Percentiles rank a stretch among this genome's conserved stretches.
These are phyloP conservation scores for Coenobita brevimanus DNA, from an alignment of 1,140 invertebrate genomes.

Conservation along the genomic window DNA sequence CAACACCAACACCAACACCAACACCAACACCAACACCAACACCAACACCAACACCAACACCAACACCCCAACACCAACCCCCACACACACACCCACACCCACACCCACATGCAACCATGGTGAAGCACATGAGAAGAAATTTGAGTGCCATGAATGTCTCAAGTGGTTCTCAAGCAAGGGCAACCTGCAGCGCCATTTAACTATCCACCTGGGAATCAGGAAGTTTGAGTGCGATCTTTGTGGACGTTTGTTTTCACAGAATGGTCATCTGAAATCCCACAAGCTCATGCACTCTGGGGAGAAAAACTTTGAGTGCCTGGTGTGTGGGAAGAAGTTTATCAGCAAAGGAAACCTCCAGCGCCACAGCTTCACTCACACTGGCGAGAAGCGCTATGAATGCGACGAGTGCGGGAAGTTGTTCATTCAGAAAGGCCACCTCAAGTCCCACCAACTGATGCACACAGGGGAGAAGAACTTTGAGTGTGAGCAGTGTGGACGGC, in stretches of 20 bases:
- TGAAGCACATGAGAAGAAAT: slow-evolving; percentile 10
- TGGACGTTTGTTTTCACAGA: slow-evolving; percentile 9
- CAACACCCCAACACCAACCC: no score
- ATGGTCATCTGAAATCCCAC: slow-evolving; percentile 25
- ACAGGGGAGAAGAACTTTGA: not conserved
- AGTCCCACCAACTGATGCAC: slow-evolving; percentile 15
- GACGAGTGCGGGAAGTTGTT: slow-evolving; percentile 17
- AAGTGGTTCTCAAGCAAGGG: slow-evolving; percentile 32
- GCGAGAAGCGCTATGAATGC: slow-evolving; percentile 20
- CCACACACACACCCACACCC: no score
- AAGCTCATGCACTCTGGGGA: slow-evolving; percentile 19
- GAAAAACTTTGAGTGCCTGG: slow-evolving; percentile 13
- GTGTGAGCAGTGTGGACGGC: no score
- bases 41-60: no score
- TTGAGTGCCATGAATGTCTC: slow-evolving; percentile 10
- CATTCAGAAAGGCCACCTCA: slow-evolving; percentile 25
- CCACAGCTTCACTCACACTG: slow-evolving; percentile 7
- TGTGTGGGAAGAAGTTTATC: slow-evolving; percentile 15
- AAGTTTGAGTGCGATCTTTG: slow-evolving; percentile 2
- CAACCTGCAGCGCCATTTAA: slow-evolving; percentile 12
- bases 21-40: no score
- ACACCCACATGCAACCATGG: no score
- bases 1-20: no score
- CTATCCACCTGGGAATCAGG: not conserved
- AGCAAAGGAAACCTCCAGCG: slow-evolving; percentile 21